Base-by-base conservation (phyloP, 2,888 invertebrate species). In the Mesoligia furuncula region DNA sequence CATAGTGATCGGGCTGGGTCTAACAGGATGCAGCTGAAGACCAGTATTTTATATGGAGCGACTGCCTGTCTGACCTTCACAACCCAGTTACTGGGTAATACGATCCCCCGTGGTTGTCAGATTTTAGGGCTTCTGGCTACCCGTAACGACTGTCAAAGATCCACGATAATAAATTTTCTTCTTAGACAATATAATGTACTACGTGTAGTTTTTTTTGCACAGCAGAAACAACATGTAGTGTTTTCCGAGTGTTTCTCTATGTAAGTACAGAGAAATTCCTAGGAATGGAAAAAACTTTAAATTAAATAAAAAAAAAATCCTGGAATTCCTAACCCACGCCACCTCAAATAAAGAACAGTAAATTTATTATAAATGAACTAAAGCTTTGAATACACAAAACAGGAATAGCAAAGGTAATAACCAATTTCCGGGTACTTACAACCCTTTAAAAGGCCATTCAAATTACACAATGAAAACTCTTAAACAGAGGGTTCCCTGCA, bases 361-460 rank as follows among this genome's bases (percentile, higher is more conserved):
- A 45, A 64, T 15, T 31, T 15, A 31, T 24, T 36, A n/a, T 39
- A 27, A 27, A 39, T 45, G 17, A 9, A 0, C 24, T 27, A 59
- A 54, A 54, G 15, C n/a, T 69, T 61, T n/a, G 36, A 59, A 69
- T n/a, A 48, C 31, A 73, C 64, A 59, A 13, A 68, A 73, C 36
- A 66, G n/a, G 62, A 81, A 70, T 20, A 6, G 61, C 48, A 65
- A 42, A 73, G 81, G 48, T 80, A 59, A 85, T 70, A 75, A 75
- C 31, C 36, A 24, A 72, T 75, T 81, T 71, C 67, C 73, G 73
- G 42, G 36, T 68, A 68, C 62, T 84, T 57, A 62, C 36, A 73
- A 51, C 54, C 48, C 48, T 75, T 75, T 72, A 76, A 85, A 75
- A 70, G 77, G 45, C 68, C 61, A 80, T 85, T 84, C 79, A 76